Base-by-base conservation (phyloP, 2,888 invertebrate species). In the Drosophila kokeensis region DNA sequence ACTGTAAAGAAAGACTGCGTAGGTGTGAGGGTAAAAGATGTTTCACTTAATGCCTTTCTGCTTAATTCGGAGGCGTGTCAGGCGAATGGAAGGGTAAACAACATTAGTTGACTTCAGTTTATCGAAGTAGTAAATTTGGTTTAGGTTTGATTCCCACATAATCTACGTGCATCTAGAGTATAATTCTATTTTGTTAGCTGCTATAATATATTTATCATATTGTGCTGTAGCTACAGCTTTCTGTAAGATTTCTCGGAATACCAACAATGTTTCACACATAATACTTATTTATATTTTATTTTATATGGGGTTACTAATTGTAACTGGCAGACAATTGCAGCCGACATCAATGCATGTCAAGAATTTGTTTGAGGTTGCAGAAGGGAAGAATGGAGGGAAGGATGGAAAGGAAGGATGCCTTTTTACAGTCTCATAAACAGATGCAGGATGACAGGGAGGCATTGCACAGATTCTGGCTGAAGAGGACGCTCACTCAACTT, bases 1-100 rank as follows among this genome's bases (percentile, higher is more conserved):
- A 34, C 49, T 30, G 49, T 40, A 55, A 30, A 54, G 48, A 50
- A 54, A 53, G 54, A 67, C 50, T 85, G 83, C 83, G 78, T 79
- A 61, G 73, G 73, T 82, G 66, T 73, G 66, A 62, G 52, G 67
- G 38, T 40, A 52, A 68, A 69, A 50, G 38, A 34, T 45, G 55
- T 45, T 50, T 15, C 42, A 40, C 50, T 76, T 62, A 42, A 58
- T 64, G 45, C 13, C 52, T 58, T 11, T 32, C 55, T 36, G 50
- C 50, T 50, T 36, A 11, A 29, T 30, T 68, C n/a, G 29, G 42
- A 40, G 34, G 49, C 57, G 49, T 45, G 64, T 34, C 49, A 42
- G 6, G 29, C 8, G 13, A 40, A 29, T 11, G 52, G 13, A 11
- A 10, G 5, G 18, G 13, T 32, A 11, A 18, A 10, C 45, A 21